Base-by-base conservation (phyloP, 2,797 vertebrate genomes). In the Simalia tracyae region DNA sequence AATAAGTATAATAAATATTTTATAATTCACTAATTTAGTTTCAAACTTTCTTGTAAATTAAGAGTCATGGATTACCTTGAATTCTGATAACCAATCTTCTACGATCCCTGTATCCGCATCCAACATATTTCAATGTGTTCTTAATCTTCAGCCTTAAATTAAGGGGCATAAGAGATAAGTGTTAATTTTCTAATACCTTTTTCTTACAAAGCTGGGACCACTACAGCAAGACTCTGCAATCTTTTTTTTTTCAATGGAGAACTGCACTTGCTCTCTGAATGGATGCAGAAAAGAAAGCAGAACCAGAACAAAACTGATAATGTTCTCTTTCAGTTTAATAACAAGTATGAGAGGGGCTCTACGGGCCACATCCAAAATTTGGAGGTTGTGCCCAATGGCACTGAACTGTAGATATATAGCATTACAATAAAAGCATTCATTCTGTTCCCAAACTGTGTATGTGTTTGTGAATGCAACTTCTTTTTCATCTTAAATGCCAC, bases 71-170 rank as follows among this genome's bases (percentile, higher is more conserved):
- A 96, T 96, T 97, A 99, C 99, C 99, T 99, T 99, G 98, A 98
- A 99, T 95, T 99, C 99, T 94, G 99, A 99, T 94, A 99, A 98
- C 99, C 99, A 99, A 95, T 99, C 99, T 97, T 99, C 99, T 97
- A 99, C 99, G 97, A 98, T 96, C 95, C 99, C 99, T 98, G 98
- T 98, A 96, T 99, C 99, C 97, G 99, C 98, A 96, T 98, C 98
- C 98, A 99, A 97, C 99, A 99, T 99, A 97, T 98, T 99, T 98
- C 98, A 97, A 98, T 99, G 96, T 95, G 98, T 97, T 97, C 94
- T 95, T 95, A 97, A 96, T 93, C 96, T 97, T 98, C 97, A 97
- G 97, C 97, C 98, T 99, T 95, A 95, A 64, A 97, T 96, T 94
- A 90, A 88, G 92, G 94, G 56, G 94, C 95, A 86, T 61, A 94